Evolutionary conservation across 1,140 invertebrate species (phyloP).

Genomic region (Calosoma granatense): DNA sequence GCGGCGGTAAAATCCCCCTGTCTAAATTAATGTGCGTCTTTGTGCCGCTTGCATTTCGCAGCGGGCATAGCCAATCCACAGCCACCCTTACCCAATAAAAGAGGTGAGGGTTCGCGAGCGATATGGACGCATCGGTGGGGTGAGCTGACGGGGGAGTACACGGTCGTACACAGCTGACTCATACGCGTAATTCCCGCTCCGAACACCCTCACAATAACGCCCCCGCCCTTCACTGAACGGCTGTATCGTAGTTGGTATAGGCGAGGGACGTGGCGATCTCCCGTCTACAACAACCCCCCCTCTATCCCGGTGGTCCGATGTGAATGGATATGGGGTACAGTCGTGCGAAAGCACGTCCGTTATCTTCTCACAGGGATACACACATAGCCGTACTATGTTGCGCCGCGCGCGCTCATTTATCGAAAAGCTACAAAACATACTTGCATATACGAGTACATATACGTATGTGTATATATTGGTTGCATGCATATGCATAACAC

Average conservation of each 20-base stretch:
- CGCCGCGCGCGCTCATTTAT: not conserved
- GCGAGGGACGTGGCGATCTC: not conserved
- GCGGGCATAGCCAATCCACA: slow-evolving; percentile 30
- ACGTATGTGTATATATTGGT: too few relatives aligned
- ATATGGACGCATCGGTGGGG: too few relatives aligned
- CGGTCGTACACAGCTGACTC: slow-evolving; percentile 30
- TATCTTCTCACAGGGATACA: not conserved
- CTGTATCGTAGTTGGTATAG: too few relatives aligned
- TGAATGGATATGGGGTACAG: slow-evolving; percentile 3
- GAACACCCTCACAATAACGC: not conserved
- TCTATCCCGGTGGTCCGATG: not conserved
- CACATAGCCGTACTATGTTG: too few relatives aligned
- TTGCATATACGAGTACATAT: too few relatives aligned
- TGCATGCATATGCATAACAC: too few relatives aligned
- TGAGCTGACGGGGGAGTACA: slow-evolving; percentile 23
- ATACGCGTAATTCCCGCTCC: slow-evolving; percentile 21
- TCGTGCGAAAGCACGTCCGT: not conserved
- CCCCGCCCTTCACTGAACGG: too few relatives aligned
- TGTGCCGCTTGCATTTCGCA: slow-evolving; percentile 19
- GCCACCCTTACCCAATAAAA: slow-evolving; percentile 34
- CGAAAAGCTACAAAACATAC: not conserved
- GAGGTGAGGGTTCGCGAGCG: slow-evolving; percentile 22
- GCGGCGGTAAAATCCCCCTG: not conserved
- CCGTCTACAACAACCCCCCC: slow-evolving; percentile 8
- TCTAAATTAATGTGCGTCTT: slow-evolving; percentile 17